These are phyloP conservation scores for Pammene fasciana DNA, from an alignment of 2,888 invertebrate species.

Conservation along the genomic window DNA sequence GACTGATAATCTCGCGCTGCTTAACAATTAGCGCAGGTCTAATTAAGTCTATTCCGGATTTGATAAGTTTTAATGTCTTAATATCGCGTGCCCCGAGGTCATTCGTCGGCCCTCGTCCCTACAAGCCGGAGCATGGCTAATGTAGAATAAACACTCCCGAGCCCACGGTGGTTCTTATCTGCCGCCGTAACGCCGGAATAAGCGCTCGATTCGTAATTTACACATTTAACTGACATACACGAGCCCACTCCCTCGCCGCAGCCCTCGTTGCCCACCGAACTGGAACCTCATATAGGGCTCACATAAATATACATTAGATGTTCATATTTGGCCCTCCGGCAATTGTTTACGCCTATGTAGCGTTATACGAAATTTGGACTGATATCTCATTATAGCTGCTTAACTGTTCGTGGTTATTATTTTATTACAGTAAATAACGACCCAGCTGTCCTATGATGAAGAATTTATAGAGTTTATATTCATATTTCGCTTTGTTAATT, in stretches of 20 bases:
- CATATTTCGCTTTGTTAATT: constrained; percentile 65
- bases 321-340: constrained; percentile 54
- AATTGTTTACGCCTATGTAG: constrained; percentile 55
- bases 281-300: constrained; percentile 61
- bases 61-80: constrained; percentile 74
- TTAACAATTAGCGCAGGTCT: constrained; percentile 66
- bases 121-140: constrained; percentile 37
- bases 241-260: constrained; percentile 52
- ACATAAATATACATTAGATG: constrained; percentile 52
- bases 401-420: constrained; percentile 66
- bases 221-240: constrained; percentile 47
- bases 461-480: constrained; percentile 64
- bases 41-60: constrained; percentile 69
- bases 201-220: constrained; percentile 43
- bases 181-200: constrained; percentile 35
- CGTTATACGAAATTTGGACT: constrained; percentile 60
- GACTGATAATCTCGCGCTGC: constrained; percentile 56
- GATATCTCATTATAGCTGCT: constrained; percentile 69
- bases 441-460: constrained; percentile 61
- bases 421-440: constrained; percentile 68
- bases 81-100: constrained; percentile 67
- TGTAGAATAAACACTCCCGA: constrained; percentile 41
- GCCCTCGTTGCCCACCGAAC: constrained; percentile 57
- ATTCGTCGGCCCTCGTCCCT: constrained; percentile 51
- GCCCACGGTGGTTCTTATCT: constrained; percentile 37